Conservation (phyloP, 2,113 vertebrate species). For the Petromus typicus region DNA sequence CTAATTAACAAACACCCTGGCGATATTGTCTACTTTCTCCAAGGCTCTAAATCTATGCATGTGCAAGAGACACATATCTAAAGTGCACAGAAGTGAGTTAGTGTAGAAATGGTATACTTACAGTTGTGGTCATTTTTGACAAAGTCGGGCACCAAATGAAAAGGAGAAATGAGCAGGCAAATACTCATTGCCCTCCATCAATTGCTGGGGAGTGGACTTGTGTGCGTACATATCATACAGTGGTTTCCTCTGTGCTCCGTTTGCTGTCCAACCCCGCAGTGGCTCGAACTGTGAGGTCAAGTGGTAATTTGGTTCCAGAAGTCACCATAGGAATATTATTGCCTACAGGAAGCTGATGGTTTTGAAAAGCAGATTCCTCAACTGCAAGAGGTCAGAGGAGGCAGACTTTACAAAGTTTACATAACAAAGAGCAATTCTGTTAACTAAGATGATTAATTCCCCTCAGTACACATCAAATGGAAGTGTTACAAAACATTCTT, state of each 20-base stretch:
- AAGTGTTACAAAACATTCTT: conserved; percentile 91
- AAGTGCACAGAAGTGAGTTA: neutral
- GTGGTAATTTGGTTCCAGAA: conserved; percentile 79
- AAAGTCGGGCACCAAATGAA: neutral
- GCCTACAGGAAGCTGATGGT: conserved; percentile 86
- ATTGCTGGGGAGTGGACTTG: neutral
- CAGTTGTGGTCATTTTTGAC: conserved; percentile 5
- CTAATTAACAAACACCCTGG: neutral
- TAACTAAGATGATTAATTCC: conserved; percentile 91
- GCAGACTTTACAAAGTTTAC: conserved; percentile 90
- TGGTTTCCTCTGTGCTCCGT: conserved; percentile 72
- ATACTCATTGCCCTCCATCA: conserved; percentile 61
- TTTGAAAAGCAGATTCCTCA: conserved; percentile 86
- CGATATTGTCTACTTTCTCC: neutral
- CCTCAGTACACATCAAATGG: conserved; percentile 90
- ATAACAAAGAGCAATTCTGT: conserved; percentile 92
- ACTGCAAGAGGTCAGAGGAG: conserved; percentile 87
- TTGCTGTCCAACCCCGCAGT: conserved; percentile 65
- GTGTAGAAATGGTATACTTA: neutral
- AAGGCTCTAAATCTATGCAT: neutral
- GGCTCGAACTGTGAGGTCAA: conserved; percentile 79
- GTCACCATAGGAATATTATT: conserved; percentile 84
- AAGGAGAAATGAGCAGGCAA: conserved; percentile 77
- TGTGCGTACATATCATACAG: conserved; percentile 5
- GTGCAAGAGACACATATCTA: neutral